Conservation (phyloP, 2,888 invertebrate genomes). For the Trachelus stipa region DNA sequence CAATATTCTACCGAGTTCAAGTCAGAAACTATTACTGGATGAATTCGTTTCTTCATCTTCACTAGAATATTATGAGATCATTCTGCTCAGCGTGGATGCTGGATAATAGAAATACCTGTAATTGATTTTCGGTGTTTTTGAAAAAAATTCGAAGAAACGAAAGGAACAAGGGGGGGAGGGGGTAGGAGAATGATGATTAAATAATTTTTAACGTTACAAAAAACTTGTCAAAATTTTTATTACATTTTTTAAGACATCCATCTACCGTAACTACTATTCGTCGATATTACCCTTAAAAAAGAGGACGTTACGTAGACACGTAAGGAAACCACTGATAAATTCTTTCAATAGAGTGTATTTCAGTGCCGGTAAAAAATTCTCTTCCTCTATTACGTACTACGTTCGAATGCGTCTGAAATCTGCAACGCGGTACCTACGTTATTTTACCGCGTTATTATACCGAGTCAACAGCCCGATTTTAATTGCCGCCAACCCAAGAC, state of each 20-base stretch:
- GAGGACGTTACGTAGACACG: neutral
- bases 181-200: neutral
- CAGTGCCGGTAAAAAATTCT: neutral
- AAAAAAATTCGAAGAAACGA: neutral
- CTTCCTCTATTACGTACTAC: neutral
- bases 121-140: neutral
- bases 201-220: neutral
- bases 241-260: neutral
- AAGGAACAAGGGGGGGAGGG: neutral
- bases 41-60: neutral
- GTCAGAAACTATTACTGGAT: neutral
- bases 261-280: neutral
- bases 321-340: neutral
- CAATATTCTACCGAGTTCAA: neutral
- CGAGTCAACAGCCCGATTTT: slow-evolving; percentile 17
- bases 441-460: slow-evolving; percentile 25
- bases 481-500: slow-evolving; percentile 11
- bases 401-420: neutral
- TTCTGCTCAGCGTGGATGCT: slow-evolving; percentile 5
- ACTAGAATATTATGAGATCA: neutral
- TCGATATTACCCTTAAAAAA: neutral
- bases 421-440: neutral
- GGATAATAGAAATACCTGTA: neutral
- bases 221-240: neutral
- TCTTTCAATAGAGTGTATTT: neutral